Base-by-base conservation (phyloP, 2,888 invertebrate genomes). In the Linnaemya tessellans region DNA sequence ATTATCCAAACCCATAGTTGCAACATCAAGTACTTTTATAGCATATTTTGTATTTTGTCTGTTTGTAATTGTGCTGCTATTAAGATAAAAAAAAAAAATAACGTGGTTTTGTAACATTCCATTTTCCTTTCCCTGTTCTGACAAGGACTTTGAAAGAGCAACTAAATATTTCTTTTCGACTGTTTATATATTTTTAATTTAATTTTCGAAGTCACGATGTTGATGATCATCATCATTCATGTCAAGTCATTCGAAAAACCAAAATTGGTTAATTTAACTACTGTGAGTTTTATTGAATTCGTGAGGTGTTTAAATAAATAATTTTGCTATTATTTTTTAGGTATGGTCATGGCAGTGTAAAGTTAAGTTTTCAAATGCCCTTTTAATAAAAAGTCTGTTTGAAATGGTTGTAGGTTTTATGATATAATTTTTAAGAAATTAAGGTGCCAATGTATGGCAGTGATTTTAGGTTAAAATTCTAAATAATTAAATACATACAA, bases 201-300 rank as follows among this genome's bases (percentile, higher is more conserved):
- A 58, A 65, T 73, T 60, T 68, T 56, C 46, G 35, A 71, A 87
- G 79, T 87, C 87, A 87, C 87, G 84, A 85, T 80, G 84, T 84
- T 65, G 35, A 80, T 46, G 51, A 73, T 64, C 60, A 73, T 64
- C 56, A 75, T 86, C 73, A 80, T 86, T 86, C 73, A 80, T 86
- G 84, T 87, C 79, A 85, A 87, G 83, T 73, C 84, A 84, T 87
- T 87, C 80, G 75, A 54, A 78, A 83, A 62, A 51, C 30, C 41
- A 84, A 80, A 80, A 75, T 84, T 80, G 60, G 64, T 78, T 81
- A 81, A 75, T 79, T 82, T 79, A 79, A 85, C 82, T 82, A 82
- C 82, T 60, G 85, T 80, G 75, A 84, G 75, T 85, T 79, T 79
- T 74, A 73, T 64, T 74, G 43, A 51, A 54, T 20, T 64, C 64